A percentile compares a stretch with the other conserved stretches of the same genome.
Evolutionary conservation across 2,113 vertebrate species (phyloP).

Genomic region (Rhabdomys dilectus): DNA sequence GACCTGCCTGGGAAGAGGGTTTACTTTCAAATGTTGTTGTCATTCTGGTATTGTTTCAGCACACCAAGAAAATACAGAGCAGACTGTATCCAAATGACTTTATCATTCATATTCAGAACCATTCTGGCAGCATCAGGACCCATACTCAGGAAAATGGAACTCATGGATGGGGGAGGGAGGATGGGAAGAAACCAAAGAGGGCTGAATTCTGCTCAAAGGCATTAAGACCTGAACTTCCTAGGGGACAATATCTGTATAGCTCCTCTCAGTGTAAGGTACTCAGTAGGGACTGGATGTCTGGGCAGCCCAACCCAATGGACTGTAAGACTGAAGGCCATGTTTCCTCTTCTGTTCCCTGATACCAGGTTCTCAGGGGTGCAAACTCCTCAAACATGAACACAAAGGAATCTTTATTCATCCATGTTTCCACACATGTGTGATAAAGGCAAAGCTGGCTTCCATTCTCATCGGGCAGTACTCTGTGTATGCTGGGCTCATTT

Average conservation of each 20-base stretch:
- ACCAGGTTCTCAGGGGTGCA: not conserved
- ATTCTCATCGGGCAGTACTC: not conserved
- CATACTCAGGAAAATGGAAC: not conserved
- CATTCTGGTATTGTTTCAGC: not conserved
- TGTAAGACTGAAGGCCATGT: fast-evolving
- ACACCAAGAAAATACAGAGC: not conserved
- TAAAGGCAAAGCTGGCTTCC: not conserved
- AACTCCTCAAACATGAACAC: fast-evolving
- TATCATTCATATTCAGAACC: not conserved
- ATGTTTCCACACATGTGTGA: not conserved
- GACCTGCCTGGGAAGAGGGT: not conserved
- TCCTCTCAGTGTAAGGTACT: not conserved
- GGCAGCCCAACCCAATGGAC: not conserved
- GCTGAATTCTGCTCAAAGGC: not conserved
- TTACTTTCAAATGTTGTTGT: not conserved
- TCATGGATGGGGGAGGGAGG: fast-evolving
- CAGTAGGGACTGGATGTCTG: not conserved
- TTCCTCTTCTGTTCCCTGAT: not conserved
- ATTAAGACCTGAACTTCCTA: not conserved
- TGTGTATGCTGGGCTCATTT: not conserved
- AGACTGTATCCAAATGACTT: not conserved
- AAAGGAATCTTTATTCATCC: fast-evolving
- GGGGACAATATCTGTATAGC: not conserved
- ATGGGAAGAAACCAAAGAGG: not conserved
- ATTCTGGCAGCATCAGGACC: not conserved